Evolutionary conservation across 1,140 invertebrate genomes (phyloP).

Genomic region (Ditylenchus dipsaci): DNA sequence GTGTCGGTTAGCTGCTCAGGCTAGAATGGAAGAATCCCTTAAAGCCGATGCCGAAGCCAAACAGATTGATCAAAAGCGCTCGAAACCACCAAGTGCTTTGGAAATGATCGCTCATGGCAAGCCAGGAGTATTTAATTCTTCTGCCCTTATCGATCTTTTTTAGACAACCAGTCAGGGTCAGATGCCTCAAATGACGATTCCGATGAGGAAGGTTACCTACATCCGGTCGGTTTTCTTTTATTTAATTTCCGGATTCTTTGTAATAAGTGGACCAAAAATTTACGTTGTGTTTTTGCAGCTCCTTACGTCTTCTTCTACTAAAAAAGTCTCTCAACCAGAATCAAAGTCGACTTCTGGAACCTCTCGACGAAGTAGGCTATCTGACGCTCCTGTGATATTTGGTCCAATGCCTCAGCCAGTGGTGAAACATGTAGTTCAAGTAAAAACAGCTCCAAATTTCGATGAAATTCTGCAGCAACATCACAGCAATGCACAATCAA

Average conservation of each 20-base stretch:
- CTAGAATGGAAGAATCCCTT: neutral
- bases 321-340: neutral
- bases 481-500: neutral
- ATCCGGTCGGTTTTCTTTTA: slow-evolving; percentile 21
- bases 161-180: slow-evolving; percentile 35
- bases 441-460: slow-evolving; percentile 1
- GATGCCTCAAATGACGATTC: slow-evolving; percentile 11
- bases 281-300: slow-evolving; percentile 4
- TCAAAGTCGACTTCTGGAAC: neutral
- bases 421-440: neutral
- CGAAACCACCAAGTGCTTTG: slow-evolving; percentile 16
- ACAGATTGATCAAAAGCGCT: neutral
- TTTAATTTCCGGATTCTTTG: no score
- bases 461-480: slow-evolving; percentile 1
- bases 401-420: slow-evolving; percentile 14
- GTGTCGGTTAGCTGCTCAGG: neutral
- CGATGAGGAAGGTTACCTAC: slow-evolving; percentile 38
- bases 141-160: neutral
- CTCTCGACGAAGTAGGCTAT: neutral
- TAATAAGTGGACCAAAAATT: neutral
- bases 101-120: neutral
- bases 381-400: neutral
- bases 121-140: neutral
- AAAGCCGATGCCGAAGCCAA: slow-evolving; percentile 3
- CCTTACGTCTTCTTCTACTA: neutral